phyloP scores from a whole-genome alignment of 2,113 vertebrate genomes.

The Phrynosoma blainvillii region DNA sequence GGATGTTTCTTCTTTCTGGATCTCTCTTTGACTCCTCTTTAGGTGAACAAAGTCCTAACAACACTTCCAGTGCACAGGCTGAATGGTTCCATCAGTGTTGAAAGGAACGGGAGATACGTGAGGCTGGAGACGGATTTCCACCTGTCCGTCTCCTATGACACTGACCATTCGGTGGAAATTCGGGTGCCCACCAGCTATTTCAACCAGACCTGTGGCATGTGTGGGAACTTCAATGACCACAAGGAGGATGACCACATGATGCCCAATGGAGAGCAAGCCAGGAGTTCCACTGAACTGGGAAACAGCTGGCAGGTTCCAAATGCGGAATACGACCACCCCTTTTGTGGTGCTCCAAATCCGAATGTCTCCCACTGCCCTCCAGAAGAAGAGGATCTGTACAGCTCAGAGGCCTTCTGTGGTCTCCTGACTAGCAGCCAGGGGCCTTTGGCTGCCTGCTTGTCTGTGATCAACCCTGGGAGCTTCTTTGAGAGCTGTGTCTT shows the following conservation, averaged over 20 bases:
- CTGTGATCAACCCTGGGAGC: slow-evolving; percentile 68
- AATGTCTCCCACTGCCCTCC: slow-evolving; percentile 59
- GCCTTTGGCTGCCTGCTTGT: slow-evolving; percentile 76
- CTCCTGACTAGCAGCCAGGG: slow-evolving; percentile 70
- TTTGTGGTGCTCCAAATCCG: slow-evolving; percentile 67
- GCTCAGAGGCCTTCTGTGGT: slow-evolving; percentile 77
- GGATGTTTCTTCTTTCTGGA: no score
- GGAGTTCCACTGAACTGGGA: slow-evolving; percentile 61
- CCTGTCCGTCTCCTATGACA: slow-evolving; percentile 77
- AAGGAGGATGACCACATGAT: slow-evolving; percentile 75
- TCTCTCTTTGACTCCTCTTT: background rate
- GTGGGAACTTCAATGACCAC: slow-evolving; percentile 83
- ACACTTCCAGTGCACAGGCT: slow-evolving; percentile 76
- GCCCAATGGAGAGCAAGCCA: slow-evolving; percentile 64
- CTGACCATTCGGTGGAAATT: slow-evolving; percentile 76
- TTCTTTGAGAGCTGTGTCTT: slow-evolving; percentile 80
- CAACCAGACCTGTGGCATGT: slow-evolving; percentile 82
- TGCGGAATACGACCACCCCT: slow-evolving; percentile 22
- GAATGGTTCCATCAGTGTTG: slow-evolving; percentile 66
- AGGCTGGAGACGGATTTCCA: slow-evolving; percentile 75
- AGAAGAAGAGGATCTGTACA: slow-evolving; percentile 64
- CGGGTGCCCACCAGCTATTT: slow-evolving; percentile 75
- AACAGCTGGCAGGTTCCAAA: slow-evolving; percentile 71
- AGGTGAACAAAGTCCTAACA: slow-evolving; percentile 82
- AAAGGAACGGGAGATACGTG: slow-evolving; percentile 68